A percentile compares a stretch with the other conserved stretches of the same genome.
phyloP scores from a whole-genome alignment of 1,140 invertebrate species.

The Platyscapa corneri region DNA sequence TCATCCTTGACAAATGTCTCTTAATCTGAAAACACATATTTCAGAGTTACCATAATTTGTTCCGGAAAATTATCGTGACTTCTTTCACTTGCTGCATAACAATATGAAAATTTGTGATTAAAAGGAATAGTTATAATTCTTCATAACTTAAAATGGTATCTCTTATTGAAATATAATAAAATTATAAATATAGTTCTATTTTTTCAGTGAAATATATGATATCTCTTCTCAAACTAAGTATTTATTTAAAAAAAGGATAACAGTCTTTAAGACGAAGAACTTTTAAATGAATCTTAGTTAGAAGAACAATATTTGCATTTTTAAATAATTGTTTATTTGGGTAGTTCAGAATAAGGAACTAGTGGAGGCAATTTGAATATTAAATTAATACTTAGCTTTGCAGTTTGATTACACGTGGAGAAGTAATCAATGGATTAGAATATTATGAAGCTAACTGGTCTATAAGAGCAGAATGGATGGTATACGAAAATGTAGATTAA shows the following conservation, averaged over 20 bases:
- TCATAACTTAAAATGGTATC: not conserved
- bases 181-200: too few species aligned
- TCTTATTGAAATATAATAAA: not conserved
- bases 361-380: not conserved
- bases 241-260: not conserved
- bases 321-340: not conserved
- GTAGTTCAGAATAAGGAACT: not conserved
- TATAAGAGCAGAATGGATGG: not conserved
- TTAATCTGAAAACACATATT: too few species aligned
- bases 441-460: not conserved
- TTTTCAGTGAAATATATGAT: not conserved
- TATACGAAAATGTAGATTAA: not conserved
- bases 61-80: too few species aligned
- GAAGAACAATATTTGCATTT: slow-evolving; percentile 8
- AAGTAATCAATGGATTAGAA: not conserved
- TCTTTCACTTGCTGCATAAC: too few species aligned
- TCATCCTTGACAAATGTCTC: too few species aligned
- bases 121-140: too few species aligned
- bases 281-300: not conserved
- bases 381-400: not conserved
- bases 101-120: too few species aligned
- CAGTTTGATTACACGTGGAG: not conserved
- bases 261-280: not conserved
- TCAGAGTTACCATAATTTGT: too few species aligned
- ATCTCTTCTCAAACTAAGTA: not conserved